Conservation (phyloP, 2,113 vertebrate species). For the Psittacula cyanocephala region DNA sequence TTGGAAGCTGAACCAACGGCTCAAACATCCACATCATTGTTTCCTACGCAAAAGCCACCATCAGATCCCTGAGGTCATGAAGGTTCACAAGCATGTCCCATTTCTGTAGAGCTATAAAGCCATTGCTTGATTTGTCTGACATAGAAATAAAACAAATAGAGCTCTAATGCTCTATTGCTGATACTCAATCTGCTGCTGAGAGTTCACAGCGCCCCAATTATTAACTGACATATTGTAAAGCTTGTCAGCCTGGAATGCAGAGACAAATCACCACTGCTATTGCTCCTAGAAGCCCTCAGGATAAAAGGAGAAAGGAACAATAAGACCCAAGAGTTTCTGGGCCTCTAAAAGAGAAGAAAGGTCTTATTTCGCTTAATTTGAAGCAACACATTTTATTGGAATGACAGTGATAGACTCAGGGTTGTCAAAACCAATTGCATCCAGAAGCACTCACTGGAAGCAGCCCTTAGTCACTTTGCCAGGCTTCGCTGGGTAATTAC, state of each 20-base stretch:
- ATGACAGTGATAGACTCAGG: neutral
- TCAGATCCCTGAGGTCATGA: neutral
- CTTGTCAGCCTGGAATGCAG: neutral
- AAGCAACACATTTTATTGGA: neutral
- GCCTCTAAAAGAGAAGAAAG: neutral
- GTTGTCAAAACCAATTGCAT: conserved; percentile 2
- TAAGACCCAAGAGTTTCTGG: neutral
- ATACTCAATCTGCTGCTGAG: neutral
- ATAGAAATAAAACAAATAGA: neutral
- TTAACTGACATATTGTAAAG: neutral
- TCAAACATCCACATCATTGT: neutral
- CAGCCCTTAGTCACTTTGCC: neutral
- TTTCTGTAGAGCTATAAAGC: neutral
- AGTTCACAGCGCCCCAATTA: neutral
- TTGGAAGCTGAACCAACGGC: neutral
- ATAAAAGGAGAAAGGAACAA: neutral
- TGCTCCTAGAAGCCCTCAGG: neutral
- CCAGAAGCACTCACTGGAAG: neutral
- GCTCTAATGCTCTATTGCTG: neutral
- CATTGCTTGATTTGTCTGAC: neutral
- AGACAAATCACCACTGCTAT: neutral
- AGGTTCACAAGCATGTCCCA: neutral
- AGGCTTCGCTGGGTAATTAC: neutral
- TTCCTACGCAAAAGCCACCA: neutral
- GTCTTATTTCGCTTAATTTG: neutral